These are phyloP conservation scores for Bacillus rossius DNA, from an alignment of 1,140 invertebrate species.

Conservation along the genomic window DNA sequence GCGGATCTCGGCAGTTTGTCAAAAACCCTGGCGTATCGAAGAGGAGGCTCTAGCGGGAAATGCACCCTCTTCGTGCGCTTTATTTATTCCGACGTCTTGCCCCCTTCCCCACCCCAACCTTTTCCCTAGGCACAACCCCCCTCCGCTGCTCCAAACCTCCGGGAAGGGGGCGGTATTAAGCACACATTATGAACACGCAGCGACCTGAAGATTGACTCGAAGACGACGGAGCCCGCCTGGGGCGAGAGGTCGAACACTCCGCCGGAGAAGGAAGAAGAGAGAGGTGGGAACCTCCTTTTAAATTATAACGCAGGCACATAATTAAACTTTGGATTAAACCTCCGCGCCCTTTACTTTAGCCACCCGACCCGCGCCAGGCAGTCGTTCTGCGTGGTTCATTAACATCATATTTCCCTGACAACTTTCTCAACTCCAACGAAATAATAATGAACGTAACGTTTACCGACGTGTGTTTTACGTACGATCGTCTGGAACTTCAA, in stretches of 20 bases:
- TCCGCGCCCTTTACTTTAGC: background rate
- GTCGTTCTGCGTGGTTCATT: background rate
- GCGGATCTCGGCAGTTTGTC: too few relatives aligned
- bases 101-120: background rate
- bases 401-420: too few relatives aligned
- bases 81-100: background rate
- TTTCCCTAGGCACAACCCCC: background rate
- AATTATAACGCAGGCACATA: conserved; percentile 13
- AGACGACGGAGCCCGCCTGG: background rate
- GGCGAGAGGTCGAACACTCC: background rate
- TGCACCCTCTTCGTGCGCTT: too few relatives aligned
- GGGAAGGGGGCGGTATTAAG: background rate
- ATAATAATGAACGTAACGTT: too few relatives aligned
- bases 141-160: background rate
- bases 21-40: too few relatives aligned
- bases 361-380: background rate
- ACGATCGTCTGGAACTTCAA: too few relatives aligned
- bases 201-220: background rate
- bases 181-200: conserved; percentile 4
- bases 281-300: conserved; percentile 7
- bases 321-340: conserved; percentile 14
- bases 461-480: too few relatives aligned
- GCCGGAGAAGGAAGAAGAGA: background rate
- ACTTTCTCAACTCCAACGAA: too few relatives aligned
- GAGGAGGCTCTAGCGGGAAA: too few relatives aligned